Conservation (phyloP, 1,140 invertebrate genomes). For the Pseudachorutes palmiensis region DNA sequence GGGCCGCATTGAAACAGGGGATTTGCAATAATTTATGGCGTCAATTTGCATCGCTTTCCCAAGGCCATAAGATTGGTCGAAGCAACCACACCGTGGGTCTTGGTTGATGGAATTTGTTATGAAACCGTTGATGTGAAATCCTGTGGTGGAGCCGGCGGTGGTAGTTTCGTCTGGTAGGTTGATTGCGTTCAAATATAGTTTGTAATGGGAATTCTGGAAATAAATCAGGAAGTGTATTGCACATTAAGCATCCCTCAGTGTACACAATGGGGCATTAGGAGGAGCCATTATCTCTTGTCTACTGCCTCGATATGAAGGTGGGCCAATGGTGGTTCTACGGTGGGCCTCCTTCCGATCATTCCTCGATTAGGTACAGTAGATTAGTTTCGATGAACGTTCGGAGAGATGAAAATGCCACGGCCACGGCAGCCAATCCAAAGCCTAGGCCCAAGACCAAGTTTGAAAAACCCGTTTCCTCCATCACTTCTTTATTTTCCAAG, state of each 20-base stretch:
- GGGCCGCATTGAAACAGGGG: too few species aligned
- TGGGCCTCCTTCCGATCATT: too few species aligned
- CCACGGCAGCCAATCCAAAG: not conserved
- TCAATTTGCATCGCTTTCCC: too few species aligned
- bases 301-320: too few species aligned
- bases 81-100: not conserved
- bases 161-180: not conserved
- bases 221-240: not conserved
- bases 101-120: not conserved
- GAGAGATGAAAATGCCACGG: not conserved
- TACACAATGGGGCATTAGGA: not conserved
- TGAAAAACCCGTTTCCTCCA: not conserved
- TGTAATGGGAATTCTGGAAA: not conserved
- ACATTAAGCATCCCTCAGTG: not conserved
- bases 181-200: slow-evolving; percentile 2
- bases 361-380: slow-evolving; percentile 30
- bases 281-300: not conserved
- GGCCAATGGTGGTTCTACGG: too few species aligned
- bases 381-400: slow-evolving; percentile 14
- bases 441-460: not conserved
- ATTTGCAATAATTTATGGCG: too few species aligned
- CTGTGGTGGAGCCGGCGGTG: not conserved
- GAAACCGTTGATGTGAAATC: not conserved
- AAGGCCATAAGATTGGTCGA: too few species aligned
- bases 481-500: slow-evolving; percentile 2